Conservation (phyloP, 2,113 vertebrate species). For the Ceyx melanurus region DNA sequence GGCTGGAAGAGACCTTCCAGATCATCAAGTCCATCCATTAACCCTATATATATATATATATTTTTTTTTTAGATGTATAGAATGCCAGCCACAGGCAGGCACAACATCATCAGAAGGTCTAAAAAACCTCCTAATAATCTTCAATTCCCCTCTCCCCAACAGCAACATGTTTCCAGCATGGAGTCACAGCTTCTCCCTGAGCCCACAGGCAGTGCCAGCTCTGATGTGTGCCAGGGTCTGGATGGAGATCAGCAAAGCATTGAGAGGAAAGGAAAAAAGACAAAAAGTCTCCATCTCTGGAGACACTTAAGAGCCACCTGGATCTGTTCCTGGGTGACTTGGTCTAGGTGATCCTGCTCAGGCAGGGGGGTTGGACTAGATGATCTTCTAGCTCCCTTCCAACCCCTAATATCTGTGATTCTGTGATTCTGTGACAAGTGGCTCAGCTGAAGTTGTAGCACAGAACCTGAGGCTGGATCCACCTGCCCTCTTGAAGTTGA, state of each 20-base stretch:
- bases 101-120: neutral
- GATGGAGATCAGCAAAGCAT: neutral
- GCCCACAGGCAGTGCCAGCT: rapidly evolving
- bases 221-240: rapidly evolving
- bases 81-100: neutral
- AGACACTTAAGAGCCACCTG: too few species aligned
- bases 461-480: neutral
- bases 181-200: neutral
- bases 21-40: too few species aligned
- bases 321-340: too few species aligned
- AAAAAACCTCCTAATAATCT: neutral
- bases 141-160: neutral
- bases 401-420: too few species aligned
- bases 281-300: too few species aligned
- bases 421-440: too few species aligned
- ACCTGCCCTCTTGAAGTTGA: neutral
- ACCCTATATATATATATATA: too few species aligned
- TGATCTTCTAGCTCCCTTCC: too few species aligned
- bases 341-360: too few species aligned
- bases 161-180: neutral
- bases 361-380: too few species aligned
- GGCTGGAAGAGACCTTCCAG: too few species aligned
- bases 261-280: neutral
- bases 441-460: neutral
- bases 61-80: neutral